phyloP scores from a whole-genome alignment of 1,140 invertebrate genomes.

The Nebria ingens region DNA sequence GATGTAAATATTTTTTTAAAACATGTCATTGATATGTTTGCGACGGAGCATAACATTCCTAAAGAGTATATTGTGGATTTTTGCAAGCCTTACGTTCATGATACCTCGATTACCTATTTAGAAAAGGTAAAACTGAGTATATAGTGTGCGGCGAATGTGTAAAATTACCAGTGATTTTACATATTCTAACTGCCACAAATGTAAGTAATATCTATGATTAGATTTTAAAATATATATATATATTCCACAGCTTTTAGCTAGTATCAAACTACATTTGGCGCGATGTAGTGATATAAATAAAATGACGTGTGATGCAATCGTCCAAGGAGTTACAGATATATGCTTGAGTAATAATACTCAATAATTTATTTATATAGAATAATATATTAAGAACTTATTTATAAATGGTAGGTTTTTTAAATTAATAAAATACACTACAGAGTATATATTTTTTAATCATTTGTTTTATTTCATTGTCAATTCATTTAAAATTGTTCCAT shows the following conservation, averaged over 20 bases:
- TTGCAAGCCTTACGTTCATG: conserved; percentile 26
- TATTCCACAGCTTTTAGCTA: conserved; percentile 26
- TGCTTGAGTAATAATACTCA: conserved; percentile 25
- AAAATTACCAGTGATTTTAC: not conserved
- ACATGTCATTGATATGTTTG: conserved; percentile 9
- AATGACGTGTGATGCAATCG: conserved; percentile 28
- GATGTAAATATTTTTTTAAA: conserved; percentile 22
- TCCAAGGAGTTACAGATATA: conserved; percentile 30
- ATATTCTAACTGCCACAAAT: not conserved
- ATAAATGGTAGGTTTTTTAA: too few species aligned
- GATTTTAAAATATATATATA: not conserved
- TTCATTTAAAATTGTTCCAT: too few species aligned
- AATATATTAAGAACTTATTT: too few species aligned
- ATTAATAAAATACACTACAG: too few species aligned
- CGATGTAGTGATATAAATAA: conserved; percentile 25
- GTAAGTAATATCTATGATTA: too few species aligned
- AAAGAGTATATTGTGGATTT: conserved; percentile 23
- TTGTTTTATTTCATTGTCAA: not conserved
- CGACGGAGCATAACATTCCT: not conserved
- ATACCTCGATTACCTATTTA: conserved; percentile 28
- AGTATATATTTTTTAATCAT: not conserved
- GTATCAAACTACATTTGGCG: conserved; percentile 30
- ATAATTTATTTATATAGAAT: too few species aligned
- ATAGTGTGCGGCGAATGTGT: not conserved
- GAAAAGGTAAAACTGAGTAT: conserved; percentile 28